Conservation (phyloP, 2,797 vertebrate species). For the Tokudaia tokunoshimensis region DNA sequence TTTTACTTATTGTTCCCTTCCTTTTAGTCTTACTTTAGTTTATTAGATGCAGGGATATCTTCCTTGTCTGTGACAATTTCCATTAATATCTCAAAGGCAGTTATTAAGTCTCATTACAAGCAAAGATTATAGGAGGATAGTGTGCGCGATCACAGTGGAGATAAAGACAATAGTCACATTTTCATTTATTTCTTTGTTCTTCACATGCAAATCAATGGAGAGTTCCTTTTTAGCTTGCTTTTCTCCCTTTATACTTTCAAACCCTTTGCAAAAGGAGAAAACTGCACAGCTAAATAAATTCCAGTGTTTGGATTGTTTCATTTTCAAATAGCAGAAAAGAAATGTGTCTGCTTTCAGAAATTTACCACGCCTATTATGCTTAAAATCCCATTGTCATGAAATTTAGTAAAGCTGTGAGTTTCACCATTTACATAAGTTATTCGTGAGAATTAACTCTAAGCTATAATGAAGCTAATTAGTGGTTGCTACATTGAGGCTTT, state of each 20-base stretch:
- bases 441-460: constrained; percentile 70
- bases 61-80: constrained; percentile 90
- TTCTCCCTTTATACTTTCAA: constrained; percentile 81
- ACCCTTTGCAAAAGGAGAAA: constrained; percentile 77
- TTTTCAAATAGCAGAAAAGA: constrained; percentile 82
- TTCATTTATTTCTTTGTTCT: constrained; percentile 90
- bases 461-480: constrained; percentile 79
- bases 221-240: constrained; percentile 78
- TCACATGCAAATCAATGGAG: constrained; percentile 88
- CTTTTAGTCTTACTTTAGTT: constrained; percentile 87
- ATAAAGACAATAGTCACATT: constrained; percentile 90
- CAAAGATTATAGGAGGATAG: constrained; percentile 88
- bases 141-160: constrained; percentile 83
- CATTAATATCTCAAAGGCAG: constrained; percentile 91
- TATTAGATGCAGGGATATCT: constrained; percentile 89
- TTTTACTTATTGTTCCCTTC: constrained; percentile 87
- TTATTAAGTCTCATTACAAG: constrained; percentile 92
- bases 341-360: constrained; percentile 81
- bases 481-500: constrained; percentile 65
- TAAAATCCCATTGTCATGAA: constrained; percentile 76
- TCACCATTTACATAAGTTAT: constrained; percentile 73
- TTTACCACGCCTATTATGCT: constrained; percentile 61
- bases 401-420: constrained; percentile 71
- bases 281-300: constrained; percentile 82
- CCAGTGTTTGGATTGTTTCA: constrained; percentile 81